Conservation (phyloP, 1,140 invertebrate species). For the Drosophila parabipectinata region DNA sequence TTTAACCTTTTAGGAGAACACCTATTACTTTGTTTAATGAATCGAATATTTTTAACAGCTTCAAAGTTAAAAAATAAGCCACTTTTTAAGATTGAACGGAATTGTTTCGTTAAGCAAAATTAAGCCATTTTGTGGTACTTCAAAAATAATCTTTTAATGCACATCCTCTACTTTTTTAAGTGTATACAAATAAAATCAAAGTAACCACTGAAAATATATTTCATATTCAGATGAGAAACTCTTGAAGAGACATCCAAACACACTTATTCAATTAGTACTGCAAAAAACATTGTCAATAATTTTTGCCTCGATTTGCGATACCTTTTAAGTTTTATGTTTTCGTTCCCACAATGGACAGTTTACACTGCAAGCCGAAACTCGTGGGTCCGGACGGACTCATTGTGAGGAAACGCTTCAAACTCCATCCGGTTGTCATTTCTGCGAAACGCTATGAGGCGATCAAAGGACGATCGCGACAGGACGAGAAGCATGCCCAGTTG, state of each 20-base stretch:
- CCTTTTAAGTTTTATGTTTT: not conserved
- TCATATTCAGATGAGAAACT: not conserved
- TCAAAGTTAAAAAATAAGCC: too few species aligned
- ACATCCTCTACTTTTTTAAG: too few species aligned
- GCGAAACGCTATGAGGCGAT: constrained; percentile 47
- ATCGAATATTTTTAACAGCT: not conserved
- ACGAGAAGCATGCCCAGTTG: constrained; percentile 15
- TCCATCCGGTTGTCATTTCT: constrained; percentile 54
- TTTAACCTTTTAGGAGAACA: too few species aligned
- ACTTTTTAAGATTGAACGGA: too few species aligned
- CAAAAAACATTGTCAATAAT: not conserved
- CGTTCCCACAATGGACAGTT: constrained; percentile 1
- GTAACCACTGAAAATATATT: not conserved
- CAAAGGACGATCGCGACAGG: constrained; percentile 29
- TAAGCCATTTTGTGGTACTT: too few species aligned
- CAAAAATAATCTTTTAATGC: too few species aligned
- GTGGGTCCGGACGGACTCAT: constrained; percentile 16
- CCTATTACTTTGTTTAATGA: too few species aligned
- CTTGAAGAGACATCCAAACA: not conserved
- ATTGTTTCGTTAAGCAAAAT: too few species aligned
- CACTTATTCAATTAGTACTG: not conserved
- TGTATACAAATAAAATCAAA: not conserved
- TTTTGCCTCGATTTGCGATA: not conserved
- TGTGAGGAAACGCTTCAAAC: not conserved
- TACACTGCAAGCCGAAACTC: constrained; percentile 13